Conservation (phyloP, 2,797 vertebrate species). For the Siniperca obscura region DNA sequence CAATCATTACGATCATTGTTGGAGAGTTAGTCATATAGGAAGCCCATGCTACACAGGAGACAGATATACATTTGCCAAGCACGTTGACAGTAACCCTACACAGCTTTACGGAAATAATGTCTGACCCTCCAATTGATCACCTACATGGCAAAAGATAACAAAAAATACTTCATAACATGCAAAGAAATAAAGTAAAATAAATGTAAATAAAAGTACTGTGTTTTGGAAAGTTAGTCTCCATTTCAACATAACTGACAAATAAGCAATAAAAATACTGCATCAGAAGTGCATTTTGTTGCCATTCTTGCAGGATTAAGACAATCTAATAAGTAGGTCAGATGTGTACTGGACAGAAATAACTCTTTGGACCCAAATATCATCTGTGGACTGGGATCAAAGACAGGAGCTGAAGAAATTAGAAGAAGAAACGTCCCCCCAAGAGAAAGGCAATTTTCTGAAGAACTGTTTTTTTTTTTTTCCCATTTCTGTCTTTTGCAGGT, state of each 20-base stretch:
- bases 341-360: conserved; percentile 37
- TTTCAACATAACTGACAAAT: not conserved
- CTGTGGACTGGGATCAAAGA: conserved; percentile 22
- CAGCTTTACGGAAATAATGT: not conserved
- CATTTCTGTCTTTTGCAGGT: not conserved
- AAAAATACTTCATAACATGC: not conserved
- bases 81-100: not conserved
- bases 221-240: not conserved
- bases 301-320: not conserved
- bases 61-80: not conserved
- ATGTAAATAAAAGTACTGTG: not conserved
- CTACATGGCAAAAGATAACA: not conserved
- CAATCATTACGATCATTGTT: conserved; percentile 96
- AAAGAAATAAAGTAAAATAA: not conserved
- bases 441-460: conserved; percentile 38
- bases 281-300: not conserved
- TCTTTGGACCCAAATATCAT: conserved; percentile 48
- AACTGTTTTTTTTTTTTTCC: not conserved
- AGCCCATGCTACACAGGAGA: conserved; percentile 89
- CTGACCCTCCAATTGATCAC: not conserved
- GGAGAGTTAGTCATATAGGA: conserved; percentile 98
- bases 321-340: conserved; percentile 39
- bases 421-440: conserved; percentile 30
- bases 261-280: not conserved
- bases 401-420: conserved; percentile 18